Evolutionary conservation across 2,113 vertebrate genomes (phyloP).

Genomic region (Junco hyemalis): DNA sequence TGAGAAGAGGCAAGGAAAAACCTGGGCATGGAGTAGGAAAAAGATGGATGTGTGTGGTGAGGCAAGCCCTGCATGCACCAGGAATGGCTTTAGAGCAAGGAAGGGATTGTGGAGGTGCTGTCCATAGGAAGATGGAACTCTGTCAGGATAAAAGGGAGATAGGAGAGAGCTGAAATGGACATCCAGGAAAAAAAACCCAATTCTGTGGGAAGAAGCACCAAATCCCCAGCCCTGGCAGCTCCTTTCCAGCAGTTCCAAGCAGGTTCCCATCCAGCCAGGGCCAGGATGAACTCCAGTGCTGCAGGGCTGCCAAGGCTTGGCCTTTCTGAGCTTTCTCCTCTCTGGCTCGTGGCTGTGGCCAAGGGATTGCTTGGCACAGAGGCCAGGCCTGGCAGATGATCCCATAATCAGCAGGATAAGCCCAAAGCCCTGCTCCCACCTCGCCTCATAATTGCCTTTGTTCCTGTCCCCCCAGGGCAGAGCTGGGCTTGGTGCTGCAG

Average conservation of each 20-base stretch:
- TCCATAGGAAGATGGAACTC: background rate
- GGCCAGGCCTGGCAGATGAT: conserved; percentile 53
- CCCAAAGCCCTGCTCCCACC: background rate
- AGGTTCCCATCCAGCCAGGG: no score
- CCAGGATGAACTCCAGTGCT: background rate
- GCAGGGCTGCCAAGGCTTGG: background rate
- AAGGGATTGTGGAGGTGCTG: background rate
- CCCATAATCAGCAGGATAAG: conserved; percentile 50
- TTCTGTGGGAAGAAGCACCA: background rate
- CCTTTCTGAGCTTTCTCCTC: background rate
- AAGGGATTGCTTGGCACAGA: background rate
- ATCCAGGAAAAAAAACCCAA: background rate
- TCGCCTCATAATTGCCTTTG: conserved; percentile 32
- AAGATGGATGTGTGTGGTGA: background rate
- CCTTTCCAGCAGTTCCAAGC: background rate
- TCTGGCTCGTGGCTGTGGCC: background rate
- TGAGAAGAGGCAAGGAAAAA: background rate
- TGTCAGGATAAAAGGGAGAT: background rate
- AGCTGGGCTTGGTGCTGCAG: fast-evolving
- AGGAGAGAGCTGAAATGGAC: background rate
- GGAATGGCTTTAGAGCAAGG: background rate
- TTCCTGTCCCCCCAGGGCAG: background rate
- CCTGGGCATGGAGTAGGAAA: background rate
- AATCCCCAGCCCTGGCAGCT: background rate
- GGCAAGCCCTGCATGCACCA: fast-evolving